Base-by-base conservation (phyloP, 1,140 invertebrate genomes). In the Eurosta solidaginis region DNA sequence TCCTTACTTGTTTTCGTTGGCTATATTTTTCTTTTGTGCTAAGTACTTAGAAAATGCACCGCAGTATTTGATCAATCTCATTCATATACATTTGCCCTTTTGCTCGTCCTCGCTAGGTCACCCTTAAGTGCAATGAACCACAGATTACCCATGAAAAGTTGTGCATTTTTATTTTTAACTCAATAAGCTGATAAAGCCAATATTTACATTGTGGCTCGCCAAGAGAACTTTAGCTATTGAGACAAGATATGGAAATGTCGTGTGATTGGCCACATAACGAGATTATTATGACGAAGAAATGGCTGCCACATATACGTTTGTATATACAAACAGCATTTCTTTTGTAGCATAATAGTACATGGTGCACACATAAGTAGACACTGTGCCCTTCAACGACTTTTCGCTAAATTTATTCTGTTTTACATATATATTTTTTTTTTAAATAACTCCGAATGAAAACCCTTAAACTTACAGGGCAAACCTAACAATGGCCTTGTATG, bases 101-200 rank as follows among this genome's bases (percentile, higher is more conserved):
- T 68, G 17, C 9, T 20, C 22, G 59, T 22, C 59, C 59, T 68
- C 9, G 9, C 22, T 29, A 20, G 59, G 59, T 68, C 59, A 42
- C 27, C n/a, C 33, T n/a, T 7, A n/a, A 63, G 54, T 68, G 59
- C 59, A 68, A 20, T n/a, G 59, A 68, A 68, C 59, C 33, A 40
- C 59, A 42, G 59, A 68, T 68, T 40, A 40, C 17, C 59, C 59
- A 40, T 68, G 59, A 68, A 68, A 68, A 68, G 40, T 68, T 29
- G 33, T 33, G 20, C n/a, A n/a, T 40, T 42, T 36, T 40, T 33
- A 68, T 2, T 7, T 7, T 9, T 20, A 68, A 40, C 12, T 7
- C 17, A 36, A 9, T 68, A 29, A 68, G 29, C 54, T 63, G 25
- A 63, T 36, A 17, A 12, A 14, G 17, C 17, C 9, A 14, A 63